Base-by-base conservation (phyloP, 2,888 invertebrate genomes). In the Quadroppia sp. region DNA sequence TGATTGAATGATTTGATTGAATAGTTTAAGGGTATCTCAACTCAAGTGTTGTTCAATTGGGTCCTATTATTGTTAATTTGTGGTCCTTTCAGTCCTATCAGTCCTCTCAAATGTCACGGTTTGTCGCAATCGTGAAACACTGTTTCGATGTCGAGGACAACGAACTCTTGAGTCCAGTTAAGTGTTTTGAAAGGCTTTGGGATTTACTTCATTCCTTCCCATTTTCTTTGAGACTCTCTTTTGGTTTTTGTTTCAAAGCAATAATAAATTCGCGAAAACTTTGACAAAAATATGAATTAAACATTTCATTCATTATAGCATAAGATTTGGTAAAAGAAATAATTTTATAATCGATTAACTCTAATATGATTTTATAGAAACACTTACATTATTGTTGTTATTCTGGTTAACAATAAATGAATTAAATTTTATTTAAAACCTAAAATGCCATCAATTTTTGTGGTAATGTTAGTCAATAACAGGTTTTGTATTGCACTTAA, bases 81-180 rank as follows among this genome's bases (percentile, higher is more conserved):
- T 64, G 64, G 32, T 64, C 36, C 4, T 32, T 64, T 30, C 32
- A 15, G 64, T 7, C 64, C 56, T 56, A 25, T 23, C 53, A 36
- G 36, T 36, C 36, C 36, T 36, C n/a, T 36, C 36, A 36, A 36
- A 48, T n/a, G 32, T 69, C 69, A 69, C 69, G 69, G 69, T 69
- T 69, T 69, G 69, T 69, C n/a, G 3, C 69, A 69, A 40, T 69
- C 69, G 25, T 69, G 42, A 45, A 45, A 28, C 28, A 69, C 25
- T 69, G 23, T 42, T 64, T 42, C 20, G n/a, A 20, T 28, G 42
- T 64, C 28, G 42, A 69, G 69, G 42, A 42, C 69, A 69, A 69
- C 45, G 69, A 69, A 69, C 69, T 69, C 20, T 40, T 20, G 28
- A 69, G 69, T 69, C 69, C 69, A 69, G 69, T 69, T 69, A 69